Evolutionary conservation across 2,888 invertebrate species (phyloP).

Genomic region (Julus scandinavius): DNA sequence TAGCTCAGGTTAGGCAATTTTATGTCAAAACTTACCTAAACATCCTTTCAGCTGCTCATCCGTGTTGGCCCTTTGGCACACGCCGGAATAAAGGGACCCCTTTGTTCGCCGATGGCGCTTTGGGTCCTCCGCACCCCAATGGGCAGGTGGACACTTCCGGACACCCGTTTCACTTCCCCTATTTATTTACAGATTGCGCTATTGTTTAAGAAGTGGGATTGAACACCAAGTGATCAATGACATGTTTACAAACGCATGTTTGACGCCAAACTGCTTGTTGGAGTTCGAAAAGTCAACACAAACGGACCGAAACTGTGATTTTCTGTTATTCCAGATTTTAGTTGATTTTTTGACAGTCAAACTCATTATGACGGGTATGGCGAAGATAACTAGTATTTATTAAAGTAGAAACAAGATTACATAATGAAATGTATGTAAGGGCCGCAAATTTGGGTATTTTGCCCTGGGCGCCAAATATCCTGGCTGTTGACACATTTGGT

Average conservation of each 20-base stretch:
- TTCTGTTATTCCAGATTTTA: too few species aligned
- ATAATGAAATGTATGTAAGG: too few species aligned
- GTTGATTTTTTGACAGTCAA: too few species aligned
- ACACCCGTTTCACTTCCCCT: neutral
- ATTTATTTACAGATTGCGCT: neutral
- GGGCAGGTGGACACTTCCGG: neutral
- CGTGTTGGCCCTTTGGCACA: neutral
- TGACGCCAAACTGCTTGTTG: neutral
- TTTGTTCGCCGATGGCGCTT: neutral
- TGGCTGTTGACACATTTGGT: too few species aligned
- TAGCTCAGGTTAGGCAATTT: too few species aligned
- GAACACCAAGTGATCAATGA: neutral
- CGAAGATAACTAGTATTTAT: too few species aligned
- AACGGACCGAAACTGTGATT: neutral
- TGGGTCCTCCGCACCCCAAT: neutral
- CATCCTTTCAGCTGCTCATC: neutral
- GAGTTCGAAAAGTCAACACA: neutral
- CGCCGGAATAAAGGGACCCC: neutral
- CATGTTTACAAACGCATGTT: neutral
- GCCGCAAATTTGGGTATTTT: too few species aligned
- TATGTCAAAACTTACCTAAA: neutral
- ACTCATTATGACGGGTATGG: too few species aligned
- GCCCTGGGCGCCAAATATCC: too few species aligned
- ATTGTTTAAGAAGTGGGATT: neutral
- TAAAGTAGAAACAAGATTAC: too few species aligned